Percentiles rank a stretch among this genome's conserved stretches.
Evolutionary conservation across 1,140 invertebrate species (phyloP).

Genomic region (Pachyrhynchus sulphureomaculatus): DNA sequence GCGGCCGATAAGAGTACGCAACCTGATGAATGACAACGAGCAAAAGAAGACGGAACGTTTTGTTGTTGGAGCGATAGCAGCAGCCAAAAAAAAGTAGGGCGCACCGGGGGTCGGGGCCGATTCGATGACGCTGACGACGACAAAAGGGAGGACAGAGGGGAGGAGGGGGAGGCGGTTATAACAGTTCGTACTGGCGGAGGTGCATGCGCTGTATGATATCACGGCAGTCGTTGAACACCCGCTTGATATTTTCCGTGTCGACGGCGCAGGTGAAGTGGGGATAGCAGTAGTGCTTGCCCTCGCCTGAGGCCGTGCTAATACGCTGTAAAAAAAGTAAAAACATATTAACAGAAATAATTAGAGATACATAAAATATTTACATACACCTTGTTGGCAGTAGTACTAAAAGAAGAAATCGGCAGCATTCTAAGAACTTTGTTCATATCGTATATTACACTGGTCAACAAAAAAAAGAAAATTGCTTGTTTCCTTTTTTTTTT

Average conservation of each 20-base stretch:
- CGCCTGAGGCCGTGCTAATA: conserved; percentile 97
- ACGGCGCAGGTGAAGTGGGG: conserved; percentile 99
- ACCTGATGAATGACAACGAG: no score
- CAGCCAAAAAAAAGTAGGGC: background rate
- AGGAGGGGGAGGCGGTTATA: conserved; percentile 65
- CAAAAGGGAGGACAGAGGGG: background rate
- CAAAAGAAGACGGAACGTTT: background rate
- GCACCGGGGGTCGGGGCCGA: background rate
- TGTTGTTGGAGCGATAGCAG: no score
- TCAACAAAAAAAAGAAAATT: no score
- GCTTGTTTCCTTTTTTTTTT: no score
- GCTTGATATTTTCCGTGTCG: conserved; percentile 99
- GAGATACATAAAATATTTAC: no score
- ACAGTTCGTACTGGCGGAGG: conserved; percentile 97
- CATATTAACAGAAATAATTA: no score
- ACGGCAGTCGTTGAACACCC: conserved; percentile 99
- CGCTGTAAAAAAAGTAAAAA: conserved; percentile 80
- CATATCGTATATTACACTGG: no score
- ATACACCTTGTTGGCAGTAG: no score
- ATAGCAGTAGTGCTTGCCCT: conserved; percentile 99
- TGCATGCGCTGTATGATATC: conserved; percentile 99
- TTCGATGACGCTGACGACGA: background rate
- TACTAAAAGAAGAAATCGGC: no score
- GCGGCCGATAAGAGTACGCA: no score
- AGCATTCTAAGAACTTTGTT: no score